Evolutionary conservation across 2,797 vertebrate species (phyloP).

Genomic region (Astyanax mexicanus): DNA sequence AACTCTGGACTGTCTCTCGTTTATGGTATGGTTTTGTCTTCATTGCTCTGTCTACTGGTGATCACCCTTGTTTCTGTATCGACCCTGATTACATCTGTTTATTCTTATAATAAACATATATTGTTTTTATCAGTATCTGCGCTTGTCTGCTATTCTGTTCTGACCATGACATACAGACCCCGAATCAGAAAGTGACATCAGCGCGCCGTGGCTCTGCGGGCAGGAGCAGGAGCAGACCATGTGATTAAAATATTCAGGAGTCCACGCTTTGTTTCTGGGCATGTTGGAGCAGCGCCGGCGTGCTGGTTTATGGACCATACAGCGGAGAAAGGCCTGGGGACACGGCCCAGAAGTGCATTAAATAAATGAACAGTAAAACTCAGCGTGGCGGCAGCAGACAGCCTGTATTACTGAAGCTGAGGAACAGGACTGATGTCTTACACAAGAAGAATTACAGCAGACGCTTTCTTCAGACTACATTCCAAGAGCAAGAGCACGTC

Average conservation of each 20-base stretch:
- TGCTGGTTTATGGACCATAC: slow-evolving; percentile 72
- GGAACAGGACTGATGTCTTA: neutral
- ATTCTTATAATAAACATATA: too few species aligned
- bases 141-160: too few species aligned
- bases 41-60: too few species aligned
- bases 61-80: too few species aligned
- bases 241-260: slow-evolving; percentile 67
- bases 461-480: neutral
- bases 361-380: slow-evolving; percentile 63
- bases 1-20: too few species aligned
- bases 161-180: too few species aligned
- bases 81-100: too few species aligned
- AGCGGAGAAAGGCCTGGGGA: slow-evolving; percentile 68
- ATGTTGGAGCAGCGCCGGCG: slow-evolving; percentile 56
- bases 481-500: neutral
- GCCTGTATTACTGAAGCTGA: slow-evolving; percentile 34
- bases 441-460: too few species aligned
- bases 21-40: too few species aligned
- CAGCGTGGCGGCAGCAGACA: slow-evolving; percentile 38
- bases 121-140: too few species aligned
- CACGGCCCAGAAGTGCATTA: slow-evolving; percentile 64
- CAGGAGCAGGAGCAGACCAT: slow-evolving; percentile 47
- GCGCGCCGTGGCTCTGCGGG: too few species aligned
- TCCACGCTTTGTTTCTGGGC: slow-evolving; percentile 65
- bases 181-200: too few species aligned